Percentiles rank a stretch among this genome's conserved stretches.
These are phyloP conservation scores for Burhinus bistriatus DNA, from an alignment of 2,113 vertebrate species.

Conservation along the genomic window DNA sequence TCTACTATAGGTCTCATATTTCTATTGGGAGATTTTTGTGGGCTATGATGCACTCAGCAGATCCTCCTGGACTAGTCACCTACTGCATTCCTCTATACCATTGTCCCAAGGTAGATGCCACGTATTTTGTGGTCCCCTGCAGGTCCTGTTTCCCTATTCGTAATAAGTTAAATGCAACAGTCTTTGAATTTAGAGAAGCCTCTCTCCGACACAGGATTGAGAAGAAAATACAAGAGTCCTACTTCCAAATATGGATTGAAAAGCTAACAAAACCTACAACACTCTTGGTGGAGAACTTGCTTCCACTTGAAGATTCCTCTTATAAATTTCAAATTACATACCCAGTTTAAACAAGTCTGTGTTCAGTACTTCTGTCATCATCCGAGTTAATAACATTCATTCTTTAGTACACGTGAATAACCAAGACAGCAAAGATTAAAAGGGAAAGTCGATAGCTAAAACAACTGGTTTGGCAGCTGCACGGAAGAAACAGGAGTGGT, in stretches of 20 bases:
- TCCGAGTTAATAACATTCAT: not conserved
- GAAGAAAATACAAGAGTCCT: not conserved
- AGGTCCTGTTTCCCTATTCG: not conserved
- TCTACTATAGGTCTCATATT: not conserved
- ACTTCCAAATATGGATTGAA: not conserved
- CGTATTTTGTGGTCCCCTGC: rapidly evolving
- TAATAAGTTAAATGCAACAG: not conserved
- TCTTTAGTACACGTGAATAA: constrained; percentile 24
- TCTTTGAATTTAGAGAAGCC: not conserved
- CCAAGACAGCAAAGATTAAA: constrained; percentile 40
- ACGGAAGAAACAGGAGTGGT: constrained; percentile 10
- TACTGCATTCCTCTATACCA: not conserved
- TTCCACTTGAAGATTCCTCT: constrained; percentile 24
- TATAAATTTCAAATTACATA: constrained; percentile 19
- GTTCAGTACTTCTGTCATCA: constrained; percentile 29
- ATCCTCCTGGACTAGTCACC: not conserved
- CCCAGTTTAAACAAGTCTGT: constrained; percentile 42
- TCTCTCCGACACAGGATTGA: not conserved
- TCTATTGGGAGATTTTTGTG: not conserved
- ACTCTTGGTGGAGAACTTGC: not conserved
- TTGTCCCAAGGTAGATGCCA: not conserved
- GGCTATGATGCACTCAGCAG: not conserved
- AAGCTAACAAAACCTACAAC: not conserved
- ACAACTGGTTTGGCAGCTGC: constrained; percentile 57
- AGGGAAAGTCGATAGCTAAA: constrained; percentile 44